Base-by-base conservation (phyloP, 1,140 invertebrate genomes). In the Lucilia sericata region DNA sequence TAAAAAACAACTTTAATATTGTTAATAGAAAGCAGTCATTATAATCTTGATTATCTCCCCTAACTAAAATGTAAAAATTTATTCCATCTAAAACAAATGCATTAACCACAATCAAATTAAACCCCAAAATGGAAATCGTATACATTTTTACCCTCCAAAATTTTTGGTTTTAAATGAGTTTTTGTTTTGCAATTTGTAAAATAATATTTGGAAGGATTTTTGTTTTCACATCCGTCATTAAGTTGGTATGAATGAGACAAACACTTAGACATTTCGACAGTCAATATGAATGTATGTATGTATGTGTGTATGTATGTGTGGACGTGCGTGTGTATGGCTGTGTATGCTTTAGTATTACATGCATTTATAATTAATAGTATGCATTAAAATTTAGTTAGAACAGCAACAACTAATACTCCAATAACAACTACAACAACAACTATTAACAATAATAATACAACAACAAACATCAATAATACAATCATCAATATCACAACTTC, bases 391-490 rank as follows among this genome's bases (percentile, higher is more conserved):
- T 55, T 55, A 55, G 51, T 55, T 55, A 55, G 51, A 55, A 55
- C 51, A 55, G 17, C 51, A 42, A 42, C 42, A 42, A 42, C 42
- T 42, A 42, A 7, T 60, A n/a, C 80, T 51, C 5, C 34, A 47
- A 47, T 47, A 47, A 47, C 36, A 47, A 78, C 75, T 36, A 78
- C 42, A 49, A 49, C 76, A 80, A 80, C 76, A 80, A 80, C 76
- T 51, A 25, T 42, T n/a, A 17, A 65, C 51, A 82, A 82, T 19
- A 65, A 82, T 42, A 65, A 82, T 36, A 75, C 74, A 82, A 74
- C 78, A 82, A 78, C 76, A 65, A 80, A 80, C 9, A 34, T 42
- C 74, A 49, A 83, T 76, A 75, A 83, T 21, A 70, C 21, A 83
- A 19, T 49, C 75, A 76, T 49, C 51, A 55, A 19, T 83, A 74